Evolutionary conservation across 2,888 invertebrate genomes (phyloP).

Genomic region (Metalampra italica): DNA sequence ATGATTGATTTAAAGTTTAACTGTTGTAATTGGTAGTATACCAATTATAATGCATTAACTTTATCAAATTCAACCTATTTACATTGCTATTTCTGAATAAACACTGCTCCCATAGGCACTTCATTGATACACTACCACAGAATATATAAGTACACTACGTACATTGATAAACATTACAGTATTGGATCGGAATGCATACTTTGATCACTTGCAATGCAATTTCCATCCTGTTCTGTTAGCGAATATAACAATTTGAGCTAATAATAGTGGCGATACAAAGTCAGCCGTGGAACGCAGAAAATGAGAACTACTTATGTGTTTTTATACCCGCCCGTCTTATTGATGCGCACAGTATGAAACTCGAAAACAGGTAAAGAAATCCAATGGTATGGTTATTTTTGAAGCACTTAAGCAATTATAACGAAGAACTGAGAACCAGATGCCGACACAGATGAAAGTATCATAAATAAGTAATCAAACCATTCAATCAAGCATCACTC

Average conservation of each 20-base stretch:
- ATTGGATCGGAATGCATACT: conserved; percentile 41
- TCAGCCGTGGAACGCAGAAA: neutral
- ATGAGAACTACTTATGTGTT: neutral
- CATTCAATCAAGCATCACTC: neutral
- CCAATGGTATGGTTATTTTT: neutral
- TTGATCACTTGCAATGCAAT: conserved; percentile 35
- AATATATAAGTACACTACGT: no score
- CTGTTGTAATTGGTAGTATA: no score
- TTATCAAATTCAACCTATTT: neutral
- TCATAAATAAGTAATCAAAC: neutral
- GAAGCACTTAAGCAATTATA: neutral
- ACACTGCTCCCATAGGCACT: conserved; percentile 24
- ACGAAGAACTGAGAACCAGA: neutral
- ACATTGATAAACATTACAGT: conserved; percentile 29
- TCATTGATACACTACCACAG: conserved; percentile 58
- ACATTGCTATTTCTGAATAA: conserved; percentile 1
- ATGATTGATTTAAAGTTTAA: no score
- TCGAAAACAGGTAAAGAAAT: neutral
- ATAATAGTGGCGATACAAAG: conserved; percentile 5
- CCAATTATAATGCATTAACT: no score
- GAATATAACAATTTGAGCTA: conserved; percentile 19
- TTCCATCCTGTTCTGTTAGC: conserved; percentile 31
- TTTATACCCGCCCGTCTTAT: no score
- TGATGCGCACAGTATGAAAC: no score
- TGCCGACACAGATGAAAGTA: neutral